Base-by-base conservation (phyloP, 2,797 vertebrate species). In the Microctenopoma stevenorrisi region DNA sequence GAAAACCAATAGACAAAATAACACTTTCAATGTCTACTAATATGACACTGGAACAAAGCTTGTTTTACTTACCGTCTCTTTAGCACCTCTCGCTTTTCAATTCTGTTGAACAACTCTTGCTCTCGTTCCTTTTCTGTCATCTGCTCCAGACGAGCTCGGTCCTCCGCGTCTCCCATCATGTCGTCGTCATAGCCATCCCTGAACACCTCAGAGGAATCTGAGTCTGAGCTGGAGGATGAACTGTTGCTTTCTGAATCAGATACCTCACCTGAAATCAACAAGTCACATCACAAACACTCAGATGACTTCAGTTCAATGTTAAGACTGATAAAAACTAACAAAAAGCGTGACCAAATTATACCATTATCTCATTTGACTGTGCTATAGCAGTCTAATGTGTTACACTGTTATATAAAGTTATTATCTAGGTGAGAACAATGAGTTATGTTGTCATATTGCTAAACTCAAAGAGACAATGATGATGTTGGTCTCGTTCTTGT, bases 91-190 rank as follows among this genome's bases (percentile, higher is more conserved):
- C 98, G 92, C 85, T 99, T 99, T 88, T 99, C 98, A 56, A 99
- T 99, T 74, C 98, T 92, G 84, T 99, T 99, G 86, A 98, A 99
- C 48, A 99, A 94, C 78, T 99, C 98, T 76, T 99, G 98, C 37
- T 99, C 98, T 48, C 98, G 89, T 87, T 99, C 98, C 81, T 99
- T 99, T 89, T 99, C 98, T 0, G 98, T 99, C 98, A 99, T 99
- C 93, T 99, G 97, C 78, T 98, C 97, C 83, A 99, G 92, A 2
- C 98, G 95, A 50, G 98, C 96, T 71, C 98, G 73, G 83, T 99
- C 98, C 85, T 98, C 98, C 10, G 97, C 98, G 69, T 99, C 98
- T 35, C 98, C 98, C 98, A 99, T 99, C 79, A 98, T 80, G 76
- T 99, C 98, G 16, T 99, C 98, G 42, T 96, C 98, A 18, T 99